Evolutionary conservation across 2,113 vertebrate species (phyloP).

Genomic region (Zosterops hypoxanthus): DNA sequence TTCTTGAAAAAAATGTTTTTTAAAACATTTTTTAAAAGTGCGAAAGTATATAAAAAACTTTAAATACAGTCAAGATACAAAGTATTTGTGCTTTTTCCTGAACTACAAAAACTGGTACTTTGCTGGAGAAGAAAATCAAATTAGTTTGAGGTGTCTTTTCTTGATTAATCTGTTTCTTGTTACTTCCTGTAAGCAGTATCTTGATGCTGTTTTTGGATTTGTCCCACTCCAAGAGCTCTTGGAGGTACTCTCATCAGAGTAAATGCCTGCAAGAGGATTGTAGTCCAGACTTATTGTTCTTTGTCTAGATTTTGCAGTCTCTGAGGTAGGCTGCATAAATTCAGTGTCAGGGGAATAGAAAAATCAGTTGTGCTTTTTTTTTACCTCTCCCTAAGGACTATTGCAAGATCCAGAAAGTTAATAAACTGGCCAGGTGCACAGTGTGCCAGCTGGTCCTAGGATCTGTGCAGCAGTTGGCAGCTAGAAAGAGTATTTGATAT

Average conservation of each 20-base stretch:
- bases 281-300: neutral
- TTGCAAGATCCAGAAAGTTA: neutral
- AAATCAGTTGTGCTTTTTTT: neutral
- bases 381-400: neutral
- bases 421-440: neutral
- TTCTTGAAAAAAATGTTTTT: neutral
- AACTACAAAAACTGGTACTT: neutral
- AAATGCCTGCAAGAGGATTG: neutral
- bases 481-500: neutral
- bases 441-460: neutral
- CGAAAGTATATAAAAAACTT: neutral
- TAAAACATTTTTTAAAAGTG: neutral
- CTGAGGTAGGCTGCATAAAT: neutral
- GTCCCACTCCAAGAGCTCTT: neutral
- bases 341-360: neutral
- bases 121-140: neutral
- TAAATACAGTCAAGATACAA: neutral
- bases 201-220: neutral
- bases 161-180: neutral
- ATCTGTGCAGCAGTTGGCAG: neutral
- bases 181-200: neutral
- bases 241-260: neutral
- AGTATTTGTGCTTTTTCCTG: neutral
- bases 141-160: neutral
- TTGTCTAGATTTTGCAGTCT: neutral